phyloP scores from a whole-genome alignment of 30 jellyfish, hydroid and myxozoan genomes.

The Chironex yamaguchii region DNA sequence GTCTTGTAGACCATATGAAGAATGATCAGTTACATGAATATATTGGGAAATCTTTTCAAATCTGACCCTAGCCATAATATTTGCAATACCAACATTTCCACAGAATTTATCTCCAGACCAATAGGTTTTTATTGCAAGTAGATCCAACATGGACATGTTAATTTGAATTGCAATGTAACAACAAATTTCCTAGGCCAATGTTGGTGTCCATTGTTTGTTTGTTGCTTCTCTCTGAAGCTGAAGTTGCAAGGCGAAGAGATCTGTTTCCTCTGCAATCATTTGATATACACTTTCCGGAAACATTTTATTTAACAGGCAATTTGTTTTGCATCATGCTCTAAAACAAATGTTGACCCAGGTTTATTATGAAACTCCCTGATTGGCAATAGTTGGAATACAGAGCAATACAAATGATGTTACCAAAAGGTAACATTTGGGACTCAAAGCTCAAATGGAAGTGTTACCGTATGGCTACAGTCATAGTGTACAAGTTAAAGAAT shows the following conservation, averaged over 20 bases:
- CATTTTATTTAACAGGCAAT: not conserved
- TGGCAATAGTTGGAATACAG: not conserved
- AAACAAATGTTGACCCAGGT: constrained; percentile 17
- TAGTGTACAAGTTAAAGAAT: not conserved
- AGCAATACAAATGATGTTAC: not conserved
- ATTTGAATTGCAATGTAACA: not conserved
- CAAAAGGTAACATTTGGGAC: not conserved
- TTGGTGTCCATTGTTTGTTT: constrained; percentile 3
- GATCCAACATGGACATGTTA: constrained; percentile 15
- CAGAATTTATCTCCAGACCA: constrained; percentile 8
- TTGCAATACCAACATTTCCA: constrained; percentile 16
- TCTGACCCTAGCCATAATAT: constrained; percentile 8
- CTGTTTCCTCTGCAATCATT: not conserved
- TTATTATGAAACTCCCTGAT: not conserved
- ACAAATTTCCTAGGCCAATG: not conserved
- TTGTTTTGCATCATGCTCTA: not conserved
- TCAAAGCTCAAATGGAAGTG: not conserved
- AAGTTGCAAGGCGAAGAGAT: not conserved
- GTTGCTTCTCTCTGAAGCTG: not conserved
- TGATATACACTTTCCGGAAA: constrained; percentile 1
- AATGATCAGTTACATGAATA: not conserved
- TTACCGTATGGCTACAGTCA: constrained; percentile 1
- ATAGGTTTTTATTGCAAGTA: not conserved
- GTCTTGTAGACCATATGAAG: not conserved
- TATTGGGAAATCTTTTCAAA: constrained; percentile 19